phyloP scores from a whole-genome alignment of 1,140 invertebrate genomes.

The Hypsibius dujardini region DNA sequence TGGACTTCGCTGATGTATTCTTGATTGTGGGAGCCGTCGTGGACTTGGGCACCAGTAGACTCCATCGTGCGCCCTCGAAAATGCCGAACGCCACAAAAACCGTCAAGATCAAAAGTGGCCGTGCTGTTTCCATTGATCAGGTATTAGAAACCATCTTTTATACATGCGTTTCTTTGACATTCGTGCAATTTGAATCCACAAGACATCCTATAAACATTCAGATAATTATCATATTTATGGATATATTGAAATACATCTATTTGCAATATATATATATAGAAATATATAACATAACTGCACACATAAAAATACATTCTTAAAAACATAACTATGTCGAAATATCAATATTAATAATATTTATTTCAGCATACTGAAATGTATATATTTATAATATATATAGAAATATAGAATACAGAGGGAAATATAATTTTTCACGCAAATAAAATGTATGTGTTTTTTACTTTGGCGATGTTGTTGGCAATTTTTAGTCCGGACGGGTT shows the following conservation, averaged over 20 bases:
- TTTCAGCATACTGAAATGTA: no score
- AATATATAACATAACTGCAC: no score
- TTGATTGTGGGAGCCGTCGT: neutral
- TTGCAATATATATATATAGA: no score
- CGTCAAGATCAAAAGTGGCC: neutral
- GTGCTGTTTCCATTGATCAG: neutral
- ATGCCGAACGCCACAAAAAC: neutral
- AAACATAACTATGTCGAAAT: neutral
- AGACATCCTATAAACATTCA: no score
- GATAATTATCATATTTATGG: no score
- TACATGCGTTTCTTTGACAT: neutral
- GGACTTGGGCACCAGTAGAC: neutral
- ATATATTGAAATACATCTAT: no score
- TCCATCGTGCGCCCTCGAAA: neutral
- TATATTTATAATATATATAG: no score
- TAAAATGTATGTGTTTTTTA: no score
- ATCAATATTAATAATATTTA: neutral
- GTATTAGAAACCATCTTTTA: neutral
- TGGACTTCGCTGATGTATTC: neutral
- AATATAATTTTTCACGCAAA: no score
- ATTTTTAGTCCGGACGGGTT: neutral
- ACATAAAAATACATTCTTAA: neutral
- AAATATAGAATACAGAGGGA: no score
- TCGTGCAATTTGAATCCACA: no score
- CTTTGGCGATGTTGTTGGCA: neutral